A percentile compares a stretch with the other conserved stretches of the same genome.
These are phyloP conservation scores for Ophion ellenae DNA, from an alignment of 2,888 invertebrate genomes.

Conservation along the genomic window DNA sequence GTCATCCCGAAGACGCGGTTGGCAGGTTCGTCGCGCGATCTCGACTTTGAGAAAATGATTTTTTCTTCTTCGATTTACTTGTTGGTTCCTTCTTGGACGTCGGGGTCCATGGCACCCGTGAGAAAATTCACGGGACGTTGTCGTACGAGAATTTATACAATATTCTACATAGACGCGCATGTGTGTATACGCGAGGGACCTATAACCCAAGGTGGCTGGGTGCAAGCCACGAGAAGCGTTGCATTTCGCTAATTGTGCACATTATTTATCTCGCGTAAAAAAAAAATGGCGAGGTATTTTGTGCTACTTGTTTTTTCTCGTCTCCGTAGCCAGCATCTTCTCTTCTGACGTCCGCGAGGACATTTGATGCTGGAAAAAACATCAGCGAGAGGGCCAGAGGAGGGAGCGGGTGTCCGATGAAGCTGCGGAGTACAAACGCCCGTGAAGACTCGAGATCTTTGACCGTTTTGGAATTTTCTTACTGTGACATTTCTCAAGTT, in stretches of 20 bases:
- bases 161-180: slow-evolving; percentile 38
- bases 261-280: slow-evolving; percentile 49
- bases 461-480: slow-evolving; percentile 19
- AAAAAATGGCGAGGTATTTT: slow-evolving; percentile 13
- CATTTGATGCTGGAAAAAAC: slow-evolving; percentile 40
- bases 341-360: slow-evolving; percentile 6
- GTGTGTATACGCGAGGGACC: slow-evolving; percentile 67
- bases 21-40: background rate
- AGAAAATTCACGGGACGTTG: slow-evolving; percentile 71
- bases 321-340: background rate
- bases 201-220: slow-evolving; percentile 73
- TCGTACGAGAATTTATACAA: slow-evolving; percentile 73
- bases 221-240: slow-evolving; percentile 70
- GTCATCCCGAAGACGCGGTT: background rate
- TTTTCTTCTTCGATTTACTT: background rate
- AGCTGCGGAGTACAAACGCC: background rate
- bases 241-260: slow-evolving; percentile 77
- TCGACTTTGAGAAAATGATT: background rate
- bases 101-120: slow-evolving; percentile 53
- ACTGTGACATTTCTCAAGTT: background rate
- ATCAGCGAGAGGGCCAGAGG: slow-evolving; percentile 4
- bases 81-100: background rate
- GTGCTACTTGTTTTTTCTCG: slow-evolving; percentile 24
- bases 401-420: slow-evolving; percentile 13
- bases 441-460: slow-evolving; percentile 3